Evolutionary conservation across 2,888 invertebrate genomes (phyloP).

Genomic region (Ashinkailepas kermadecensis): DNA sequence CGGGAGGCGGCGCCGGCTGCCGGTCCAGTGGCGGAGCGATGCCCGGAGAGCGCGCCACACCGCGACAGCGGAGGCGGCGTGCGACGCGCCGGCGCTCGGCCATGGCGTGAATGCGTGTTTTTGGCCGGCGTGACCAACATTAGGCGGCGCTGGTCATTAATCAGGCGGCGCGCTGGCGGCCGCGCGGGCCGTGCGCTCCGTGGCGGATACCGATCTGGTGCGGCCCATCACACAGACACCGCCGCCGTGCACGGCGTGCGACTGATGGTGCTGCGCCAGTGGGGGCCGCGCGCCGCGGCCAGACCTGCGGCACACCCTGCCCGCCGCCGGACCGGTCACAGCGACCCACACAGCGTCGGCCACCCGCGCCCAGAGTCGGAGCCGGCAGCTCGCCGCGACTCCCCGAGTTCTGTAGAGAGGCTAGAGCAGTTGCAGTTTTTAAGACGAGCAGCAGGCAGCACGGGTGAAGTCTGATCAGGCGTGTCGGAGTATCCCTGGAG

Average conservation of each 20-base stretch:
- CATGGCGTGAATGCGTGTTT: conserved; percentile 6
- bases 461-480: too few relatives aligned
- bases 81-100: neutral
- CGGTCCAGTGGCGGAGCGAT: neutral
- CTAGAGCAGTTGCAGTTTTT: too few relatives aligned
- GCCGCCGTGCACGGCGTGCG: neutral
- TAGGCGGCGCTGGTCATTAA: neutral
- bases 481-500: too few relatives aligned
- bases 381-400: too few relatives aligned
- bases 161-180: neutral
- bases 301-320: too few relatives aligned
- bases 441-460: too few relatives aligned
- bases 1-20: neutral
- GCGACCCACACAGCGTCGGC: too few relatives aligned
- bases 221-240: neutral
- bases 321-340: too few relatives aligned
- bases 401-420: too few relatives aligned
- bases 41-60: neutral
- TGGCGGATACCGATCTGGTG: neutral
- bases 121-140: neutral
- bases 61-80: neutral
- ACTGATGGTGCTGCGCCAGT: too few relatives aligned
- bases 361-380: too few relatives aligned
- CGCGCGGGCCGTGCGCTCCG: neutral
- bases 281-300: too few relatives aligned